Evolutionary conservation across 92 coral and sea anemone species (phyloP), one percentile per base, ranked within the genome.

Genomic region (Palythoa grandiflora): DNA sequence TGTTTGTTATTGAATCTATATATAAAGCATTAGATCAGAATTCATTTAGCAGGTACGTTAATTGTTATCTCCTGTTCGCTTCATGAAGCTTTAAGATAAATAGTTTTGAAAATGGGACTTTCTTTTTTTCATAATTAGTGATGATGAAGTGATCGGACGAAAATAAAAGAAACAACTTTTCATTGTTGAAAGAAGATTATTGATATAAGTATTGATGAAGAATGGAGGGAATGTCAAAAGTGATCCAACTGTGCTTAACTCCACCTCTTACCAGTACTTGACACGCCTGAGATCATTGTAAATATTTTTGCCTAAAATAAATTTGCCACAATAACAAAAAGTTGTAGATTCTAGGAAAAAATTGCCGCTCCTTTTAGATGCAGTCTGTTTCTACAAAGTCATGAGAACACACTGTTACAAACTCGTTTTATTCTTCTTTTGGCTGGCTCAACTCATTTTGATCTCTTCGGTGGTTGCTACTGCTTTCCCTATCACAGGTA

Each of bases 31-130:
- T 75, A 75, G 28, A 57, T 75, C 79, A 75, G 79, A 75, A 40
- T 75, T 17, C 53, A 57, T 75, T 75, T 47, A 75, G 79, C 79
- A 75, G 79, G 79, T 75, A 52, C 79, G 6, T n/a, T 5, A 20
- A 39, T 14, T 40, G 2, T 44, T 44, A 44, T 39, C 28, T 44
- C 54, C 44, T 36, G 77, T 17, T 40, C 12, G 21, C 79, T 9
- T 52, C 48, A 15, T 2, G 38, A 36, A 11, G 14, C 35, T 63
- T 63, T 3, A 63, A 63, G 70, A 63, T 17, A n/a, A 17, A 55
- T 44, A 44, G 50, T 44, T 55, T 17, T 17, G 36, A 17, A 63
- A 63, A 63, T 1, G 6, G 5, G 20, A 7, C 21, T 4, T 63
- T 17, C 70, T 63, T 20, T n/a, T 5, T 0, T 63, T 4, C 70